Base-by-base conservation (phyloP, 92 coral and sea anemone species). In the Umimayanthus kanabou region DNA sequence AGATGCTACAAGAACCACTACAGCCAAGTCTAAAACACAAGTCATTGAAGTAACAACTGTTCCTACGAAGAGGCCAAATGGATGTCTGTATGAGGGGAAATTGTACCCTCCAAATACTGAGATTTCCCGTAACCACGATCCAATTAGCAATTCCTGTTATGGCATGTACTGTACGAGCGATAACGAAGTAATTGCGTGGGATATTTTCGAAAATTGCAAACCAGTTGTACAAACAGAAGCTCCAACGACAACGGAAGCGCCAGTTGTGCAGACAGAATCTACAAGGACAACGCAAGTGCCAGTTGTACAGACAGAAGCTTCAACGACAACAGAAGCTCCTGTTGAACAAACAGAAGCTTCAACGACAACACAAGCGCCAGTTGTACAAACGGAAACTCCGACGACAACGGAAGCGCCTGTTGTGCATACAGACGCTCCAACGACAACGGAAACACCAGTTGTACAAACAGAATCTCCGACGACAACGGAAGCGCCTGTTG, bases 31-130 rank as follows among this genome's bases (percentile, higher is more conserved):
- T 50, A 16, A 50, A 50, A 50, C 57, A 13, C 57, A 50, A 50
- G 57, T 1, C 57, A 10, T 13, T 50, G 57, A 50, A 50, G 10
- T 30, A 9, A 26, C 40, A n/a, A 47, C 25, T 29, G 47, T 55
- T 29, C 45, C 83, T 53, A 50, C 39, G 9, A 53, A 76, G 2
- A 65, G 9, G 37, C 20, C 40, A 79, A 29, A n/a, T 9, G 82
- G 82, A 28, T 79, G 82, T 30, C 25, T 47, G 9, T 79, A 47
- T 79, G 64, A 79, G 6, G 82, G 82, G 26, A 79, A 79, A 14
- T 5, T 79, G 9, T 79, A 79, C 9, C 82, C 82, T 15, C 43
- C 42, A 22, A 49, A 79, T 39, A 79, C 67, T 49, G 82, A 47
- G 14, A 79, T 79, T 50, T 47, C 82, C 13, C 61, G 82, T 47